Conservation (phyloP, 2,888 invertebrate genomes). For the Apodemia duryi region DNA sequence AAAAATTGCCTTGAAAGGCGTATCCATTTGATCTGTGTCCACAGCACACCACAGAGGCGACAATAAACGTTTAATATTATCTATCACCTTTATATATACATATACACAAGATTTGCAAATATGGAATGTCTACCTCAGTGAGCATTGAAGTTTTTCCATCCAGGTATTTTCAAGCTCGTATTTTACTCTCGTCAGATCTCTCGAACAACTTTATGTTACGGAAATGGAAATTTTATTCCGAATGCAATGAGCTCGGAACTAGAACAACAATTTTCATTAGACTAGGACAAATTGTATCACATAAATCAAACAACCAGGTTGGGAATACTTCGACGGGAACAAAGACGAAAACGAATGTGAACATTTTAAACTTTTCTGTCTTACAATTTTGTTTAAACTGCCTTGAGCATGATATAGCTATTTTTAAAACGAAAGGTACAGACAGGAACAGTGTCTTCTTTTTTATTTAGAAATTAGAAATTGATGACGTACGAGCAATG, state of each 20-base stretch:
- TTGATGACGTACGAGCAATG: no score
- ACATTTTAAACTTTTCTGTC: conserved; percentile 8
- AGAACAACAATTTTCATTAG: conserved; percentile 11
- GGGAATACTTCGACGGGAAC: conserved; percentile 13
- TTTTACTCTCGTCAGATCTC: conserved; percentile 25
- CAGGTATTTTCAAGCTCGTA: conserved; percentile 24
- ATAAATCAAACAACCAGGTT: conserved; percentile 12
- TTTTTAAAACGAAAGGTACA: background rate
- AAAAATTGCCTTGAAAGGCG: no score
- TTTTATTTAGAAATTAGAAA: no score
- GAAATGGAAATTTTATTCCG: conserved; percentile 25
- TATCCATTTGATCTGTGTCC: no score
- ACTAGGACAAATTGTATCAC: conserved; percentile 14
- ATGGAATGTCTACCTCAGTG: background rate
- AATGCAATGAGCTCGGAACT: conserved; percentile 25
- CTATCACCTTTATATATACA: no score
- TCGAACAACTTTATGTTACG: conserved; percentile 28
- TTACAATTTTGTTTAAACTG: conserved; percentile 7
- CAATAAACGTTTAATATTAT: no score
- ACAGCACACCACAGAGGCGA: no score
- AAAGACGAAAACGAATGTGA: conserved; percentile 12
- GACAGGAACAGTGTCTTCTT: background rate
- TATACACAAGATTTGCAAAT: no score
- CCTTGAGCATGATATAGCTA: background rate
- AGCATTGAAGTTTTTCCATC: background rate